Conservation (phyloP, 2,113 vertebrate species). For the Tenrec ecaudatus region DNA sequence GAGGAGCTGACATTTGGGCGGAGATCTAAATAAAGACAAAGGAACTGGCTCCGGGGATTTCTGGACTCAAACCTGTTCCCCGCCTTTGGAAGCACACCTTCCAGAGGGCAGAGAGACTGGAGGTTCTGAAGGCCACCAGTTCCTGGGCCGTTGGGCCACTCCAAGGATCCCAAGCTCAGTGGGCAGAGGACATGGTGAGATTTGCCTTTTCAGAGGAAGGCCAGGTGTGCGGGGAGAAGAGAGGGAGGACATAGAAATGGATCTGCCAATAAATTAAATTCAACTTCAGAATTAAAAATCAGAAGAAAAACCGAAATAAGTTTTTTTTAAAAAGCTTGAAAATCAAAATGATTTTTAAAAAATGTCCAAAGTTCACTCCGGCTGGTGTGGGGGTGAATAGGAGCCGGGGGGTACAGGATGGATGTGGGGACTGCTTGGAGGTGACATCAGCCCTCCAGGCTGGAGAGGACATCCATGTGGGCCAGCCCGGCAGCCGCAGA, state of each 20-base stretch:
- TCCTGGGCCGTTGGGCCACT: neutral
- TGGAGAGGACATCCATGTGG: neutral
- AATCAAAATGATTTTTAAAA: neutral
- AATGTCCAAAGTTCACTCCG: neutral
- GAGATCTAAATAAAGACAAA: neutral
- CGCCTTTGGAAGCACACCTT: neutral
- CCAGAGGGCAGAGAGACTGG: too few species aligned
- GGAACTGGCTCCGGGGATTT: neutral
- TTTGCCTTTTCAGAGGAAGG: neutral
- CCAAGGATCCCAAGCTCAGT: neutral
- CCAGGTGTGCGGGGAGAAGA: neutral
- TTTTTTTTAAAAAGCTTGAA: neutral
- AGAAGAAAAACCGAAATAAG: neutral
- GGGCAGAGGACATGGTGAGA: rapidly evolving
- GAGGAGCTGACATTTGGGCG: neutral
- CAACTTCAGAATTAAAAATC: neutral
- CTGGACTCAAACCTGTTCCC: neutral
- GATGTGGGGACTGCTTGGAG: neutral
- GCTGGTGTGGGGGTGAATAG: neutral
- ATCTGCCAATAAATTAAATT: neutral
- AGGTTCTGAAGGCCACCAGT: too few species aligned
- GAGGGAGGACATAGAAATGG: neutral
- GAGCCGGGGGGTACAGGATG: neutral
- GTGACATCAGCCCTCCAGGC: neutral
- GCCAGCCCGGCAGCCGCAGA: neutral